These are phyloP conservation scores for Drosophila rhopaloa DNA, from an alignment of 1,140 invertebrate genomes.

Conservation along the genomic window DNA sequence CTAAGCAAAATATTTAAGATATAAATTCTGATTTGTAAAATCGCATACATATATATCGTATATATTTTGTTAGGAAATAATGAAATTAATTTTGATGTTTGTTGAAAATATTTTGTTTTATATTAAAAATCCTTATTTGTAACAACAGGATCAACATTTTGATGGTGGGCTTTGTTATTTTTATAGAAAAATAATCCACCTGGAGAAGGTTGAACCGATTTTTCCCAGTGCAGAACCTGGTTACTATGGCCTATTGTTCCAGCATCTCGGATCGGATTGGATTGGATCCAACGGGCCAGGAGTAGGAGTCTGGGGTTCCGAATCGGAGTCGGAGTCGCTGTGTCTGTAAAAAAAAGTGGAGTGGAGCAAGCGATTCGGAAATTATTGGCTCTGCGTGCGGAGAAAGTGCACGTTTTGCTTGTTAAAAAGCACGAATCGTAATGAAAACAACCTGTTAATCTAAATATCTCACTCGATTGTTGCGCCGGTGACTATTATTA, in stretches of 20 bases:
- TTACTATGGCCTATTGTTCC: constrained; percentile 67
- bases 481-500: constrained; percentile 71
- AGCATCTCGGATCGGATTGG: constrained; percentile 42
- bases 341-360: constrained; percentile 41
- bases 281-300: constrained; percentile 51
- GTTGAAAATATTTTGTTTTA: too few relatives aligned
- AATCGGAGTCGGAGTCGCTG: constrained; percentile 8
- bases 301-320: constrained; percentile 34
- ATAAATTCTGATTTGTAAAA: too few relatives aligned
- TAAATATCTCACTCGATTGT: constrained; percentile 84
- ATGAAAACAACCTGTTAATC: constrained; percentile 85
- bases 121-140: too few relatives aligned
- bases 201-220: neutral
- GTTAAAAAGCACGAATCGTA: constrained; percentile 84
- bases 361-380: constrained; percentile 54
- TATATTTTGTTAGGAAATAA: too few relatives aligned
- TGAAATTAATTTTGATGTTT: too few relatives aligned
- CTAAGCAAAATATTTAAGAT: too few relatives aligned
- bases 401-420: constrained; percentile 85
- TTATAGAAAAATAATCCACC: too few relatives aligned
- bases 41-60: too few relatives aligned
- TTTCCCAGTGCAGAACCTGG: constrained; percentile 13
- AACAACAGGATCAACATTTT: too few relatives aligned
- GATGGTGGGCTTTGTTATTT: too few relatives aligned
- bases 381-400: constrained; percentile 84